Evolutionary conservation across 2,797 vertebrate genomes (phyloP), one percentile per base, ranked within the genome.

Genomic region (Argyrosomus regius): DNA sequence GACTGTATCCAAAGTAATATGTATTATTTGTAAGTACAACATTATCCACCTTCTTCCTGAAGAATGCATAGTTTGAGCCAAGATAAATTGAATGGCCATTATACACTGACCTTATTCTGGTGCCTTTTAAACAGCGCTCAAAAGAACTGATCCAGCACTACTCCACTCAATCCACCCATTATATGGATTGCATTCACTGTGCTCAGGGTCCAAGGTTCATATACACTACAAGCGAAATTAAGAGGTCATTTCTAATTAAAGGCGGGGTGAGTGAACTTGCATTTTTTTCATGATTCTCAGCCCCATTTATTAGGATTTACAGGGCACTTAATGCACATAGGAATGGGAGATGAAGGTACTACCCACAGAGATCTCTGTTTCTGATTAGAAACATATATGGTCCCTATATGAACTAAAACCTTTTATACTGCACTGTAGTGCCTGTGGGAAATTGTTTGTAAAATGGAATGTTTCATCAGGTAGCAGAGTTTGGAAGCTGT

Each of bases 401-500:
- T 6, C 26, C 56, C 46, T n/a, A 20, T 53, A 6, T 63, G 28
- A 57, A 58, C 12, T 6, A 39, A 65, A 72, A 57, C 26, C 10
- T 43, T 77, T 71, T 58, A 9, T 35, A 31, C 35, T 24, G 24
- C 56, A 35, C 45, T 31, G 28, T 22, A 72, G 59, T 28, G 65
- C 43, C 64, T 67, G 52, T 35, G 43, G 43, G 58, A 66, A 60
- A 72, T 58, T 56, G 69, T 63, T 66, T 73, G 24, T 58, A 20
- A 41, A 57, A 59, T 65, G 59, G n/a, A 60, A 56, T 53, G 73
- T 45, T 66, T 20, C 52, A 61, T 64, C 76, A 81, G 56, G 60
- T 52, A 48, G 26, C 61, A 39, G 22, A 35, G 60, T 54, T 46
- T 81, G 56, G 48, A 76, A 41, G 70, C 71, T 85, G 72, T 75